These are phyloP conservation scores for Chinchilla lanigera DNA, from an alignment of 2,113 vertebrate species.

Conservation along the genomic window DNA sequence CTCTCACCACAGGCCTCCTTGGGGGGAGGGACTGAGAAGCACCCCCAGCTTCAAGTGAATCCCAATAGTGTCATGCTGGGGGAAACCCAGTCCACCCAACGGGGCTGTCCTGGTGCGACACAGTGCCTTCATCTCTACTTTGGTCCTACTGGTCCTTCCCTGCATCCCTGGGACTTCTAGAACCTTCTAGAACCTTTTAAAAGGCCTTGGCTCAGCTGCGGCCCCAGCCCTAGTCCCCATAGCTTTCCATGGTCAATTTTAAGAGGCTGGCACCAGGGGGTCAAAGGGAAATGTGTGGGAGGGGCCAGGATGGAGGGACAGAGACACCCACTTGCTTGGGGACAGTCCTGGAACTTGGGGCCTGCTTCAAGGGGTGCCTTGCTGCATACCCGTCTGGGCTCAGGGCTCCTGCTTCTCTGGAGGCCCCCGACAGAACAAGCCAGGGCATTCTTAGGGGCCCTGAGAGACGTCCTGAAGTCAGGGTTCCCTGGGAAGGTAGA, in stretches of 20 bases:
- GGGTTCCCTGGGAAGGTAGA: not conserved
- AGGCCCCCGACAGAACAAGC: not conserved
- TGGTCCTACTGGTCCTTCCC: not conserved
- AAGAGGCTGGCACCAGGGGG: not conserved
- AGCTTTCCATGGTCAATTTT: not conserved
- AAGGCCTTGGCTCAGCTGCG: not conserved
- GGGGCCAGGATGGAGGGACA: not conserved
- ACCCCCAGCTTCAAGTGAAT: not conserved
- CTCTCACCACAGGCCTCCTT: not conserved
- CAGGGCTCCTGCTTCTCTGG: not conserved
- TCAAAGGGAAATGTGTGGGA: not conserved
- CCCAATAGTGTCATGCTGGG: not conserved
- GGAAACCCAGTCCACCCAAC: fast-evolving
- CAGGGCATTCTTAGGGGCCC: not conserved
- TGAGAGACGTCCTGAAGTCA: not conserved
- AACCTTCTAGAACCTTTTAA: slow-evolving; percentile 16
- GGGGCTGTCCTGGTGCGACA: not conserved
- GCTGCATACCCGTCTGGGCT: not conserved
- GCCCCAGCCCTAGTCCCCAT: not conserved
- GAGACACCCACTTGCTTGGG: not conserved
- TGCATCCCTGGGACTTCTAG: not conserved
- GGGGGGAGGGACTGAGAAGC: not conserved
- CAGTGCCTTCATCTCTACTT: not conserved
- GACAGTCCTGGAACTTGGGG: not conserved
- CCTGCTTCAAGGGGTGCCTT: not conserved